Conservation (phyloP, 2,797 vertebrate genomes). For the Sebastes jordani region DNA sequence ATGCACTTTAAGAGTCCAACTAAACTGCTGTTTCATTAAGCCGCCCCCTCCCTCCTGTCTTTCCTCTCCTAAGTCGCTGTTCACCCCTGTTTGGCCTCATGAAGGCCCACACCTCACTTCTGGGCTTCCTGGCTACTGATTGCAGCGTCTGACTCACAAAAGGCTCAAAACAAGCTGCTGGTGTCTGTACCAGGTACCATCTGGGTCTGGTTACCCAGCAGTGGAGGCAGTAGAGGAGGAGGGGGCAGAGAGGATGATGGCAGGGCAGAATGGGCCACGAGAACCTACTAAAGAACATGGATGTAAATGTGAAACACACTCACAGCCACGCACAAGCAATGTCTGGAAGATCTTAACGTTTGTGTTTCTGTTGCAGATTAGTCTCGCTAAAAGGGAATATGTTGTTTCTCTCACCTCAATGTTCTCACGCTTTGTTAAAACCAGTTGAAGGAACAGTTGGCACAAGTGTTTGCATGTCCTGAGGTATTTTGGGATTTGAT, state of each 20-base stretch:
- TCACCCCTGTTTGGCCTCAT: conserved; percentile 52
- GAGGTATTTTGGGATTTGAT: neutral
- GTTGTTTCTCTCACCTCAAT: neutral
- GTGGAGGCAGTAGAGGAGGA: conserved; percentile 37
- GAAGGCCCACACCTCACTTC: conserved; percentile 50
- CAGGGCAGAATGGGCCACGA: conserved; percentile 36
- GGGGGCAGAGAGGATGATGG: conserved; percentile 46
- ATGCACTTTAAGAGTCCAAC: neutral
- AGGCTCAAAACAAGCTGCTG: conserved; percentile 72
- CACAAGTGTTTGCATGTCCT: neutral
- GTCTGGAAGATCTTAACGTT: neutral
- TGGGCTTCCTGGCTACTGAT: conserved; percentile 73
- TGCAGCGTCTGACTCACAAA: conserved; percentile 74
- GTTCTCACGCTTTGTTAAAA: neutral
- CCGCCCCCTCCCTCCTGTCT: neutral
- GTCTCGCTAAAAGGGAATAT: neutral
- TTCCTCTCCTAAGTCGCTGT: conserved; percentile 28
- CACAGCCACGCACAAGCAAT: neutral
- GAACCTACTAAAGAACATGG: conserved; percentile 12
- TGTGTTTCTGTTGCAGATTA: neutral
- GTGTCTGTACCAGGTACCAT: conserved; percentile 82
- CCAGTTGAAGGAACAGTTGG: neutral
- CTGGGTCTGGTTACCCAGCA: conserved; percentile 76
- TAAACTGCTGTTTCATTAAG: neutral
- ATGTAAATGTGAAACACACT: neutral